A percentile compares a stretch with the other conserved stretches of the same genome.
These are phyloP conservation scores for Scarus forsteni DNA, from an alignment of 2,797 vertebrate species.

Conservation along the genomic window DNA sequence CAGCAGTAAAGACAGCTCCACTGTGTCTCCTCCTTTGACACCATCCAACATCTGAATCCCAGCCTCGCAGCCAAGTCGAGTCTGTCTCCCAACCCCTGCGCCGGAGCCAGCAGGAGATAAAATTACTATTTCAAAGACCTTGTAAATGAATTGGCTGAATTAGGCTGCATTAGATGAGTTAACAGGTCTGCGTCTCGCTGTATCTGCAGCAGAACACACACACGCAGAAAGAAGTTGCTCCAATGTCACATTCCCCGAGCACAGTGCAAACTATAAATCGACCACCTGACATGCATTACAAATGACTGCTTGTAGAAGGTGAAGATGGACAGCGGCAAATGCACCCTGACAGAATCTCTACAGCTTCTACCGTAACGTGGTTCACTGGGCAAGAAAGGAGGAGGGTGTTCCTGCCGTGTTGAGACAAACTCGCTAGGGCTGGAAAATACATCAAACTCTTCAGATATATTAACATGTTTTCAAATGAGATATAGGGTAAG, in stretches of 20 bases:
- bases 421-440: conserved; percentile 39
- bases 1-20: conserved; percentile 77
- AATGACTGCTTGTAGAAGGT: conserved; percentile 71
- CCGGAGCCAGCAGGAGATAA: conserved; percentile 65
- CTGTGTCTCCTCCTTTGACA: conserved; percentile 73
- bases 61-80: conserved; percentile 67
- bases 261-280: conserved; percentile 73
- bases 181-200: conserved; percentile 60
- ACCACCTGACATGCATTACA: conserved; percentile 78
- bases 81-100: conserved; percentile 42
- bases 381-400: conserved; percentile 53
- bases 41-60: conserved; percentile 73
- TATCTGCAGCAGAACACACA: conserved; percentile 26
- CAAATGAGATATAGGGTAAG: no score
- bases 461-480: no score
- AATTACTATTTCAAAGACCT: conserved; percentile 73
- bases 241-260: conserved; percentile 72
- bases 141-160: conserved; percentile 72
- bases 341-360: conserved; percentile 64
- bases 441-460: no score
- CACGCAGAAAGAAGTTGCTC: conserved; percentile 48
- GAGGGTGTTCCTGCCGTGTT: conserved; percentile 39
- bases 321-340: conserved; percentile 78
- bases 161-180: conserved; percentile 66
- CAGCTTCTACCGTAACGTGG: conserved; percentile 47